Conservation (phyloP, 2,797 vertebrate genomes). For the Chloroceryle amazona region DNA sequence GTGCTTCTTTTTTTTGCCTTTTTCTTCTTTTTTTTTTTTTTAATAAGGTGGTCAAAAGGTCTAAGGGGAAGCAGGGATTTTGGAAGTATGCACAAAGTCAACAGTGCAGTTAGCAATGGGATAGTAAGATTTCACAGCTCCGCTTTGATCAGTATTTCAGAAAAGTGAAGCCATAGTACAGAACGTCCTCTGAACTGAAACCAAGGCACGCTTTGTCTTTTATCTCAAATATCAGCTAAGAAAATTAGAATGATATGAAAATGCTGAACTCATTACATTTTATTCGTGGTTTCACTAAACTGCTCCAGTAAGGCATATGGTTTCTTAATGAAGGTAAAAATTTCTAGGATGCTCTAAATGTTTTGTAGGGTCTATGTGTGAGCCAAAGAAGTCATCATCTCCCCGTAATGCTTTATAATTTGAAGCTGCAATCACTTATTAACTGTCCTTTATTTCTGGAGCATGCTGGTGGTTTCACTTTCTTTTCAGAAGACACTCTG, state of each 20-base stretch:
- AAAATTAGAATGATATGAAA: slow-evolving; percentile 77
- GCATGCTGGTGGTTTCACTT: not conserved
- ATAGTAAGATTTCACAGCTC: slow-evolving; percentile 84
- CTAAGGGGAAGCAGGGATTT: slow-evolving; percentile 81
- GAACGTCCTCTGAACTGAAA: slow-evolving; percentile 81
- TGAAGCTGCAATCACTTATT: not conserved
- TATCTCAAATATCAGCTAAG: slow-evolving; percentile 79
- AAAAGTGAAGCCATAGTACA: slow-evolving; percentile 80
- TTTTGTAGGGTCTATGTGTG: not conserved
- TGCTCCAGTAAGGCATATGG: not conserved
- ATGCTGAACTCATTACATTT: slow-evolving; percentile 73
- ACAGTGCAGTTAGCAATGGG: slow-evolving; percentile 80
- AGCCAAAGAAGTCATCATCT: not conserved
- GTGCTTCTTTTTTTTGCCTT: not conserved
- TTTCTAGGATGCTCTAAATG: not conserved
- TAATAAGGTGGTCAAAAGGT: slow-evolving; percentile 79
- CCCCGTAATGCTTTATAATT: not conserved
- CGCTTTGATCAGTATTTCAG: slow-evolving; percentile 85
- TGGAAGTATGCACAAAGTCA: slow-evolving; percentile 85
- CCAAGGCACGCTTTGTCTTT: slow-evolving; percentile 85
- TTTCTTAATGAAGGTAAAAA: not conserved
- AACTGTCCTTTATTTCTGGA: not conserved
- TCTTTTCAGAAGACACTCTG: not conserved
- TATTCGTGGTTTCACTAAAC: slow-evolving; percentile 2
- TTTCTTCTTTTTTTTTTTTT: not conserved